Evolutionary conservation across 2,113 vertebrate species (phyloP).

Genomic region (Seriola aureovittata): DNA sequence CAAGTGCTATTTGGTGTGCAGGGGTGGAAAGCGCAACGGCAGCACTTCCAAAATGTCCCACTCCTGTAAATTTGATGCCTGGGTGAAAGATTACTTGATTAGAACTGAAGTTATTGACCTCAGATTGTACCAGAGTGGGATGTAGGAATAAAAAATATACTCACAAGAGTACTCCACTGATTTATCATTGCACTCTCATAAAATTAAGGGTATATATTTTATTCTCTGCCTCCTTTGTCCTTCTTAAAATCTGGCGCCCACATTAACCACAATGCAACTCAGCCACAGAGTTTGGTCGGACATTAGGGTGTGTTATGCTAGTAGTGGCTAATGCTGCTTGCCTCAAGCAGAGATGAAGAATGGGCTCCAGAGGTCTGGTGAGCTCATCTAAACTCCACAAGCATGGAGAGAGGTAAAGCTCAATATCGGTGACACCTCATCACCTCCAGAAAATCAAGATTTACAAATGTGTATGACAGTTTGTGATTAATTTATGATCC

Average conservation of each 20-base stretch:
- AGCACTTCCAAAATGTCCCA: conserved; percentile 27
- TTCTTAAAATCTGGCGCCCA: neutral
- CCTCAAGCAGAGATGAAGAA: neutral
- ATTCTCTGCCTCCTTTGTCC: neutral
- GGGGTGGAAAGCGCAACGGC: conserved; percentile 59
- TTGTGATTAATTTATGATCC: too few species aligned
- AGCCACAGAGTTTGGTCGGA: too few species aligned
- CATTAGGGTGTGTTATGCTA: neutral
- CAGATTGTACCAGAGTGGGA: neutral
- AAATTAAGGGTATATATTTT: neutral
- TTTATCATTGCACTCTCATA: neutral
- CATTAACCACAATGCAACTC: neutral
- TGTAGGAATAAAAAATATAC: neutral
- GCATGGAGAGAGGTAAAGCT: neutral
- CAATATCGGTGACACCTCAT: neutral
- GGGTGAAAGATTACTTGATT: neutral
- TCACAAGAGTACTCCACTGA: neutral
- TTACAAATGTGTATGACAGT: too few species aligned
- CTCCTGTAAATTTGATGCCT: conserved; percentile 3
- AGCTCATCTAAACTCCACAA: neutral
- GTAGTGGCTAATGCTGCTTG: neutral
- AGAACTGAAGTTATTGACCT: neutral
- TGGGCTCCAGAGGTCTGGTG: too few species aligned
- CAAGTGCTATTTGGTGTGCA: conserved; percentile 57
- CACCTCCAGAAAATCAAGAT: neutral